Evolutionary conservation across 1,140 invertebrate genomes (phyloP).

Genomic region (Rhysida immarginata): DNA sequence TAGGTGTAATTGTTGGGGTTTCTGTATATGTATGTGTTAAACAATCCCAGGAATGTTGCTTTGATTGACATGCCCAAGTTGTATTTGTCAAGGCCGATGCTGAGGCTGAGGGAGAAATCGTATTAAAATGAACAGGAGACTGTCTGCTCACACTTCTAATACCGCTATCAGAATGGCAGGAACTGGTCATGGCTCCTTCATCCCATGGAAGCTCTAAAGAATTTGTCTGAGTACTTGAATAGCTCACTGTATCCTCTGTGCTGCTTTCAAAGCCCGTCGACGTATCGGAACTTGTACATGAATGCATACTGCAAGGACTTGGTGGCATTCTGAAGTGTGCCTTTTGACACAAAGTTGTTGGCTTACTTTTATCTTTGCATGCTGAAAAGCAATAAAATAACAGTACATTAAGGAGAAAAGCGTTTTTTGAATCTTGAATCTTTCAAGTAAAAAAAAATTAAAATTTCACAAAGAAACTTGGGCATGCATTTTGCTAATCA

Average conservation of each 20-base stretch:
- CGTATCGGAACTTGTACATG: slow-evolving; percentile 8
- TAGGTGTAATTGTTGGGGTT: not conserved
- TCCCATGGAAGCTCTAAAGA: slow-evolving; percentile 9
- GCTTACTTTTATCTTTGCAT: too few relatives aligned
- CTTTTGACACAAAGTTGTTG: not conserved
- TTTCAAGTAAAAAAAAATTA: too few relatives aligned
- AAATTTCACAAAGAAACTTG: too few relatives aligned
- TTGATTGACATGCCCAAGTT: not conserved
- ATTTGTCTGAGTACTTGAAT: not conserved
- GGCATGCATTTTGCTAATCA: too few relatives aligned
- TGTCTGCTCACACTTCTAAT: slow-evolving; percentile 19
- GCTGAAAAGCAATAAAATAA: too few relatives aligned
- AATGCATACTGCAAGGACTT: slow-evolving; percentile 13
- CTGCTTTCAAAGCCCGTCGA: slow-evolving; percentile 4
- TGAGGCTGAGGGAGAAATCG: not conserved
- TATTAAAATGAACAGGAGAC: not conserved
- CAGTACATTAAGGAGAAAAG: too few relatives aligned
- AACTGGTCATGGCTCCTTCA: not conserved
- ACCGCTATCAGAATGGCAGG: slow-evolving; percentile 7
- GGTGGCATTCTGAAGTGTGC: not conserved
- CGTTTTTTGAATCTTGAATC: too few relatives aligned
- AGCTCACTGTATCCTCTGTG: slow-evolving; percentile 1
- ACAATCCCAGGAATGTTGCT: not conserved
- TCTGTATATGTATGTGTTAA: not conserved
- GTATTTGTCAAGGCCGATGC: not conserved